A percentile compares a stretch with the other conserved stretches of the same genome.
Evolutionary conservation across 2,113 vertebrate species (phyloP).

Genomic region (Corvus moneduloides): DNA sequence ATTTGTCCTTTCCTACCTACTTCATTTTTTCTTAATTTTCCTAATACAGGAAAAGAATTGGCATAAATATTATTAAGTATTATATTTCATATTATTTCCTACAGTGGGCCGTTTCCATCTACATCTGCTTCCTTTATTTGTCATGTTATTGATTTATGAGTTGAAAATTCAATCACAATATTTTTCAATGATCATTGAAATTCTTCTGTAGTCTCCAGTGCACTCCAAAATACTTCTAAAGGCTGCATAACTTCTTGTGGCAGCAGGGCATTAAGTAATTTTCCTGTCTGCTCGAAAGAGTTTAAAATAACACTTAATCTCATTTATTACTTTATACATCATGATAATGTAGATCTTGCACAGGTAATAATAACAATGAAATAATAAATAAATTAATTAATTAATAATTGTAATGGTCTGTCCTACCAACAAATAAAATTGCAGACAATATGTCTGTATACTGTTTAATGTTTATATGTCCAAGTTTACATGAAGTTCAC

Average conservation of each 20-base stretch:
- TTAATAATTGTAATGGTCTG: neutral
- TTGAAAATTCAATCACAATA: neutral
- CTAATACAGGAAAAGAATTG: neutral
- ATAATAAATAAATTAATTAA: neutral
- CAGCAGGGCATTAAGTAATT: neutral
- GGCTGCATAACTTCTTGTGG: neutral
- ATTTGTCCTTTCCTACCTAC: neutral
- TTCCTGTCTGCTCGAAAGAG: neutral
- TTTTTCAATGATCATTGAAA: neutral
- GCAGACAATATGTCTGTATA: neutral
- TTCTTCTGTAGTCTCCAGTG: neutral
- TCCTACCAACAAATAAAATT: neutral
- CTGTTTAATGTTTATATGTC: neutral
- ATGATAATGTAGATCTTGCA: neutral
- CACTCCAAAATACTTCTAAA: neutral
- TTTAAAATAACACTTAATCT: neutral
- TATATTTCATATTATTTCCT: neutral
- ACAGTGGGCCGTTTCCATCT: neutral
- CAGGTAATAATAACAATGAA: neutral
- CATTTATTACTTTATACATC: neutral
- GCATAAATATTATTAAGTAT: neutral
- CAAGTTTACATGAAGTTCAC: neutral
- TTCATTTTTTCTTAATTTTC: neutral
- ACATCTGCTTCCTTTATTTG: neutral
- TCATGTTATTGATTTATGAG: neutral